These are phyloP conservation scores for Mola mola DNA, from an alignment of 2,113 vertebrate genomes.

Conservation along the genomic window DNA sequence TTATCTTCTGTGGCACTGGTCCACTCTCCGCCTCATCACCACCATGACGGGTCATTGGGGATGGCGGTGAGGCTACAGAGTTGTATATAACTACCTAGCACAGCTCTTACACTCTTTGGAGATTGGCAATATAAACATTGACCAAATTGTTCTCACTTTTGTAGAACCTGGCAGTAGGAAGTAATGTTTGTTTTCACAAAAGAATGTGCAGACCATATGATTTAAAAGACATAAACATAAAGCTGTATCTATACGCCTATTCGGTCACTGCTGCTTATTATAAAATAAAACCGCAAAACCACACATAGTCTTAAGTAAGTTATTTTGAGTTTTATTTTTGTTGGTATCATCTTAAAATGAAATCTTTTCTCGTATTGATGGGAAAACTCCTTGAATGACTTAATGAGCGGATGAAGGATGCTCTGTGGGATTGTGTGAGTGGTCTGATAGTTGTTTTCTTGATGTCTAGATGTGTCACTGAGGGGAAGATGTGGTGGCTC, in stretches of 20 bases:
- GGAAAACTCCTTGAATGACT: conserved; percentile 7
- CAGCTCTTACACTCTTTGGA: too few species aligned
- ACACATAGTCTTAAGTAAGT: conserved; percentile 16
- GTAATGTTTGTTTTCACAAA: too few species aligned
- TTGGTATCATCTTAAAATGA: conserved; percentile 3
- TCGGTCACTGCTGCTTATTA: too few species aligned
- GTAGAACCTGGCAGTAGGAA: conserved; percentile 1
- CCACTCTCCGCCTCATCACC: conserved; percentile 2
- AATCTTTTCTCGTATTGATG: conserved; percentile 2
- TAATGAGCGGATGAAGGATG: conserved; percentile 18
- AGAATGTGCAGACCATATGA: too few species aligned
- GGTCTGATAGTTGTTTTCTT: too few species aligned
- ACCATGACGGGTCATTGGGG: background rate
- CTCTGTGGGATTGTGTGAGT: conserved; percentile 23
- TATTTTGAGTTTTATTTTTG: conserved; percentile 34
- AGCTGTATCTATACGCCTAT: too few species aligned
- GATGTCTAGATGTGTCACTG: conserved; percentile 52
- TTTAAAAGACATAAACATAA: too few species aligned
- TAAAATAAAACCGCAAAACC: too few species aligned
- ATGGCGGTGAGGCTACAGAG: conserved; percentile 23
- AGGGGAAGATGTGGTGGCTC: conserved; percentile 22
- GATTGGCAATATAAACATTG: conserved; percentile 55
- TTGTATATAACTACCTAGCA: too few species aligned
- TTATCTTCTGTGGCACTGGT: background rate
- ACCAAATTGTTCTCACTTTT: conserved; percentile 43